Evolutionary conservation across 1,140 invertebrate genomes (phyloP).

Genomic region (Papilio aristodemus): DNA sequence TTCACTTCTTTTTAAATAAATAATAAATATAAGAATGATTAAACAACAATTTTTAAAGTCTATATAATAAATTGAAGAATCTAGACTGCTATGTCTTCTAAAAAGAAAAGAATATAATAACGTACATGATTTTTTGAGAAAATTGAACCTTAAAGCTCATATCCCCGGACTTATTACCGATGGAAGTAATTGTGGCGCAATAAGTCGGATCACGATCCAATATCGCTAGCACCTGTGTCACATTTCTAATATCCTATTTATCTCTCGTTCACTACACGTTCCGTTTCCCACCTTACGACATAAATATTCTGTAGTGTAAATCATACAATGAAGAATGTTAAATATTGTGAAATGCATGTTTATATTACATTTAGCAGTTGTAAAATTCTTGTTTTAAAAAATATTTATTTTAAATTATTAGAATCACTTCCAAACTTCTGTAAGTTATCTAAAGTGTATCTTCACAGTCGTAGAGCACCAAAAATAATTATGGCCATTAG

Average conservation of each 20-base stretch:
- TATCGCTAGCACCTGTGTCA: not conserved
- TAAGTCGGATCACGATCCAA: conserved; percentile 16
- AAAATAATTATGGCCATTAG: too few species aligned
- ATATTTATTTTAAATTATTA: too few species aligned
- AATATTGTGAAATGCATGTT: not conserved
- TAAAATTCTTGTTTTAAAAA: too few species aligned
- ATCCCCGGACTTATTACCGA: not conserved
- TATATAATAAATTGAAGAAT: too few species aligned
- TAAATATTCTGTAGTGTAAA: not conserved
- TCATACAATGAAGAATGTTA: not conserved
- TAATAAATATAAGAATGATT: too few species aligned
- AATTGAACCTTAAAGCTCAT: not conserved
- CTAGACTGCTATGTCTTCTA: too few species aligned
- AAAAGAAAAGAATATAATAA: not conserved
- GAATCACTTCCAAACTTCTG: too few species aligned
- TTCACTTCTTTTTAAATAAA: too few species aligned
- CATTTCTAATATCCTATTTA: conserved; percentile 7
- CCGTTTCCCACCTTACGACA: not conserved
- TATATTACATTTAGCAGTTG: not conserved
- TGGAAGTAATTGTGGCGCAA: not conserved
- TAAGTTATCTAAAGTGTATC: too few species aligned
- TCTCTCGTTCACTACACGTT: conserved; percentile 7
- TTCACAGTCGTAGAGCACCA: too few species aligned
- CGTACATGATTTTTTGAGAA: not conserved
- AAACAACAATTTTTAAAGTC: too few species aligned